phyloP scores from a whole-genome alignment of 2,113 vertebrate genomes.

The Hippocampus mohnikei region DNA sequence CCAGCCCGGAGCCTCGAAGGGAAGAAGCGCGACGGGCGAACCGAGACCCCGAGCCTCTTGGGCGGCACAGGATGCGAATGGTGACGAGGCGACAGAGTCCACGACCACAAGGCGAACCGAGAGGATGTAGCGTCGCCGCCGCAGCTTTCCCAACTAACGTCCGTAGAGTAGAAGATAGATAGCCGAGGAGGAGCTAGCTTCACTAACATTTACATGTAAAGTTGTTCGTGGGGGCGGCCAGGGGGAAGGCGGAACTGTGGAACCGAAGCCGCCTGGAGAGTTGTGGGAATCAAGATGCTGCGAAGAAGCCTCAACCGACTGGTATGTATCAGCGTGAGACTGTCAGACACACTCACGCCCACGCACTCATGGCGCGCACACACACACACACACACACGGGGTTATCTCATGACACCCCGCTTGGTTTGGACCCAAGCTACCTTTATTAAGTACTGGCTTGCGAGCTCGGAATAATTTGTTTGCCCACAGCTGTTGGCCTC shows the following conservation, averaged over 20 bases:
- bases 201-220: slow-evolving; percentile 69
- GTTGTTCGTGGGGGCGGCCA: slow-evolving; percentile 57
- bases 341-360: slow-evolving; percentile 8
- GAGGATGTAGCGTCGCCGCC: slow-evolving; percentile 72
- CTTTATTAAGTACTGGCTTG: neutral
- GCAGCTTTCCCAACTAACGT: slow-evolving; percentile 59
- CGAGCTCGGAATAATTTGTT: neutral
- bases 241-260: neutral
- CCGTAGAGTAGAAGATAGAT: slow-evolving; percentile 64
- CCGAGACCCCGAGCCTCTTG: slow-evolving; percentile 64
- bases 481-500: slow-evolving; percentile 21
- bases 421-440: slow-evolving; percentile 11
- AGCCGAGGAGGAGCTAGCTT: slow-evolving; percentile 60
- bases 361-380: slow-evolving; percentile 2
- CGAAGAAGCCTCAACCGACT: slow-evolving; percentile 69
- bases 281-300: slow-evolving; percentile 63
- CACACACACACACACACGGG: neutral
- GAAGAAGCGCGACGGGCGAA: slow-evolving; percentile 59
- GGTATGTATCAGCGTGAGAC: slow-evolving; percentile 64
- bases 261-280: slow-evolving; percentile 21
- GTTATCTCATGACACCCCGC: slow-evolving; percentile 43
- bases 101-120: slow-evolving; percentile 47
- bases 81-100: slow-evolving; percentile 60
- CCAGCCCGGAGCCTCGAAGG: slow-evolving; percentile 30
- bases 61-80: slow-evolving; percentile 70